Base-by-base conservation (phyloP, 2,797 vertebrate species). In the Pangasius krempfi region DNA sequence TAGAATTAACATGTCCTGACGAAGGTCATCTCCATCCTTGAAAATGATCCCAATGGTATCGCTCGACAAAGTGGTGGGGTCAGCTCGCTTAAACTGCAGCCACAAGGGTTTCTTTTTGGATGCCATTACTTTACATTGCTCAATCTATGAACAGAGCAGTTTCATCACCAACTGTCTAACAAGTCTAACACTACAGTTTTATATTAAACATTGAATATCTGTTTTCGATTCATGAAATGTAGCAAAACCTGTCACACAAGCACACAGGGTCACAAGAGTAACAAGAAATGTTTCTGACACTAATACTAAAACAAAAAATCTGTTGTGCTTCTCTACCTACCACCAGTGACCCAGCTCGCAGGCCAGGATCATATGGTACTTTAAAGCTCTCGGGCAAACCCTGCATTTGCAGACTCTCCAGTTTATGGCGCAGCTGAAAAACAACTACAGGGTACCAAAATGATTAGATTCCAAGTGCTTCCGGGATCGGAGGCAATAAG, bases 61-160 rank as follows among this genome's bases (percentile, higher is more conserved):
- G 86, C 96, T 98, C 44, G 97, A 98, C 47, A 97, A 92, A 4
- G 97, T 97, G 85, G 97, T 99, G 88, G 97, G 95, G 92, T 99
- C 98, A 0, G 98, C 98, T 90, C 97, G 95, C 92, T 97, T 98
- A 90, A 99, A 99, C 95, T 99, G 98, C 78, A 99, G 97, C 98
- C 98, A 99, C 86, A 99, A 93, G 0, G 99, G 99, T 86, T 99
- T 99, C 95, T 99, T 99, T 95, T 99, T 99, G 52, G 98, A 99
- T 0, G 99, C 98, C 99, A 99, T 99, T 80, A 99, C 97, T 95
- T 99, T 99, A 90, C 99, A 99, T 93, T 98, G 99, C 91, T 99
- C 99, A 87, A 98, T 97, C 99, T 99, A 94, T 37, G 89, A 76
- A 25, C 3, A 72, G 37, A 66, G 20, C 0, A 40, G 7, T 7